Evolutionary conservation across 2,797 vertebrate genomes (phyloP).

Genomic region (Bucorvus abyssinicus): DNA sequence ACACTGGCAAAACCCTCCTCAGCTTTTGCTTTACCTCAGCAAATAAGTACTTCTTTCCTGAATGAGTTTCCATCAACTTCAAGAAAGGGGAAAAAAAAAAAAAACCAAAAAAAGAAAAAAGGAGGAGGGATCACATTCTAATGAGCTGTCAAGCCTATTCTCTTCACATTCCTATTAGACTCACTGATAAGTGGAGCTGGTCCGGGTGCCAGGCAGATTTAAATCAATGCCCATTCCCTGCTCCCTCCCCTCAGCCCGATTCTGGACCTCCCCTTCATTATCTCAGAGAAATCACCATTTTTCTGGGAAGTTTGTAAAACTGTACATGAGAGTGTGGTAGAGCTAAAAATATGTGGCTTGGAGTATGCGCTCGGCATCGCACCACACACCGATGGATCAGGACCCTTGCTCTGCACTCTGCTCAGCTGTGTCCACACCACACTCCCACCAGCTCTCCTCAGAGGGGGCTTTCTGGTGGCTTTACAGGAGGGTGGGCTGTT

Average conservation of each 20-base stretch:
- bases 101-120: not conserved
- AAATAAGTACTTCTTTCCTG: constrained; percentile 78
- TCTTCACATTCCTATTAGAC: constrained; percentile 69
- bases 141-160: constrained; percentile 70
- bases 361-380: not conserved
- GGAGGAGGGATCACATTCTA: constrained; percentile 75
- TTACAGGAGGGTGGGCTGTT: not conserved
- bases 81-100: not conserved
- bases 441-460: not conserved
- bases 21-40: constrained; percentile 80
- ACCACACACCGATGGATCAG: not conserved
- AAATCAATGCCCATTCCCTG: constrained; percentile 45
- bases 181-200: constrained; percentile 55
- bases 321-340: not conserved
- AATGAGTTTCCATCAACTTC: constrained; percentile 68
- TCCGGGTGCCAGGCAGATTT: constrained; percentile 60
- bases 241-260: constrained; percentile 12
- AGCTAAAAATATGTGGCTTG: not conserved
- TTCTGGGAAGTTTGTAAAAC: not conserved
- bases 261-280: constrained; percentile 14
- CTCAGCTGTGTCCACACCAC: not conserved
- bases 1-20: constrained; percentile 72
- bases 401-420: fast-evolving
- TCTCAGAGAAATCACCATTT: not conserved
- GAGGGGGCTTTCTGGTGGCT: not conserved